Evolutionary conservation across 2,888 invertebrate species (phyloP).

Genomic region (Halocaridina rubra): DNA sequence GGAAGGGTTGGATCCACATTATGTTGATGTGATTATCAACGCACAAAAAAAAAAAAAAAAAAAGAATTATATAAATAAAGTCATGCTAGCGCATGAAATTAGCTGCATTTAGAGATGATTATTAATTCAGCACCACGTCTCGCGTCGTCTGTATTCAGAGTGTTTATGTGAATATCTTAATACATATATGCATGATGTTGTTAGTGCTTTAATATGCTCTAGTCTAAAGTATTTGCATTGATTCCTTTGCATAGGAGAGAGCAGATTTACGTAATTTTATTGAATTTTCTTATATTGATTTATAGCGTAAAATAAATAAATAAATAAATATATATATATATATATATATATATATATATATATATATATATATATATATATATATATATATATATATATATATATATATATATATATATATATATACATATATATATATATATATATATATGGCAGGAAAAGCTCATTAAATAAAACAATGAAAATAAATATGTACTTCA

Average conservation of each 20-base stretch:
- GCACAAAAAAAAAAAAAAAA: too few species aligned
- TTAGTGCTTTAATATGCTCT: not conserved
- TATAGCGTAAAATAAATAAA: not conserved
- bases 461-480: too few species aligned
- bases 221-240: not conserved
- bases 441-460: too few species aligned
- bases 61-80: too few species aligned
- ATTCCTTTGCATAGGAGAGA: not conserved
- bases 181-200: too few species aligned
- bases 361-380: conserved; percentile 11
- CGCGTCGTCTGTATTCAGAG: too few species aligned
- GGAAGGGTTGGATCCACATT: too few species aligned
- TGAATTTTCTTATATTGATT: not conserved
- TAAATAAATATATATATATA: not conserved
- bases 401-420: conserved; percentile 37
- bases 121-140: too few species aligned
- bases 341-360: not conserved
- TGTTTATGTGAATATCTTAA: not conserved
- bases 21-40: too few species aligned
- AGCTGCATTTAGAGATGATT: too few species aligned
- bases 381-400: conserved; percentile 37
- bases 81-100: too few species aligned
- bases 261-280: not conserved
- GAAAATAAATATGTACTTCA: too few species aligned
- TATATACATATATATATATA: conserved; percentile 33